Evolutionary conservation across 2,797 vertebrate species (phyloP).

Genomic region (Ciconia nigra): DNA sequence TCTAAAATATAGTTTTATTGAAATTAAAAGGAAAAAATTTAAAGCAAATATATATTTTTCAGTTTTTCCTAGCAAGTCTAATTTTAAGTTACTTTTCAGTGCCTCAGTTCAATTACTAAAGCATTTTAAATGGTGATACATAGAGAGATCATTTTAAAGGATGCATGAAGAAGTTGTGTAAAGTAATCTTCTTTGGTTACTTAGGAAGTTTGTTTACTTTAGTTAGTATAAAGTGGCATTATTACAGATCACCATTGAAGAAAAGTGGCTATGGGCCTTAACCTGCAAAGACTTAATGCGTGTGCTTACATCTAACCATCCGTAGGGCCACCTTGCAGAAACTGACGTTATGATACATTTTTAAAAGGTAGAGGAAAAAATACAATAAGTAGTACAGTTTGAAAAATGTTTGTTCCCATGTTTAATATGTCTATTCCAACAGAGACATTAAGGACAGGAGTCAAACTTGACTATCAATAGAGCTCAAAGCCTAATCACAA

Average conservation of each 20-base stretch:
- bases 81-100: neutral
- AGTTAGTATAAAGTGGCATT: neutral
- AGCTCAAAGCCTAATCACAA: neutral
- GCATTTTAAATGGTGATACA: neutral
- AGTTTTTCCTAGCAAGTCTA: neutral
- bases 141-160: neutral
- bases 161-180: neutral
- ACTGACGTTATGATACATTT: neutral
- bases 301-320: neutral
- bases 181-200: neutral
- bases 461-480: neutral
- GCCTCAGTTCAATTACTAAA: neutral
- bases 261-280: neutral
- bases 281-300: neutral
- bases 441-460: neutral
- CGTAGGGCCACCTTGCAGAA: neutral
- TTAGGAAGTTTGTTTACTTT: neutral
- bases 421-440: neutral
- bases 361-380: neutral
- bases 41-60: neutral
- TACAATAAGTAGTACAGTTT: neutral
- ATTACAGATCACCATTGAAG: neutral
- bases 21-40: neutral
- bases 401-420: neutral
- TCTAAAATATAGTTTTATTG: neutral